Evolutionary conservation across 2,797 vertebrate species (phyloP).

Genomic region (Betta splendens): DNA sequence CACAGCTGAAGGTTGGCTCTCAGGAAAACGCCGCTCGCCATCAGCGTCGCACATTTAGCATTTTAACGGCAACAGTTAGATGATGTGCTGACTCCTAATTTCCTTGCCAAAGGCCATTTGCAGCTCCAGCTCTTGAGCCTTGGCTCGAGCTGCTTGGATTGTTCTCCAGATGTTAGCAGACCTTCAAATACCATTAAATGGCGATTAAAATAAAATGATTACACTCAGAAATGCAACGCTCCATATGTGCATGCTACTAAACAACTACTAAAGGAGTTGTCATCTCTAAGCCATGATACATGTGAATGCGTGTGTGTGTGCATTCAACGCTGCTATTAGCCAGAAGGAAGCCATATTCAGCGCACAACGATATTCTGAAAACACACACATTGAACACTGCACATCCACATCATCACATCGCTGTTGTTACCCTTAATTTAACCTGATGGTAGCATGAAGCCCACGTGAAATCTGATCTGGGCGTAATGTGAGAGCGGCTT

Average conservation of each 20-base stretch:
- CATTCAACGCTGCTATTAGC: slow-evolving; percentile 29
- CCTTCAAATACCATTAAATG: not conserved
- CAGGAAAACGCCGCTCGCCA: slow-evolving; percentile 52
- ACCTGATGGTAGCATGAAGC: slow-evolving; percentile 50
- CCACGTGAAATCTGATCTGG: slow-evolving; percentile 49
- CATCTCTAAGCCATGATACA: not conserved
- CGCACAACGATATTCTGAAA: slow-evolving; percentile 37
- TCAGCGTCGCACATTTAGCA: slow-evolving; percentile 13
- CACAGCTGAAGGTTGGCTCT: slow-evolving; percentile 82
- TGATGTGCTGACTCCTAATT: slow-evolving; percentile 28
- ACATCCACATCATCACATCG: slow-evolving; percentile 17
- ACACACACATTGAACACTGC: slow-evolving; percentile 8
- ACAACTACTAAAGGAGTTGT: too few species aligned
- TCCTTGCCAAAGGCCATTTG: slow-evolving; percentile 11
- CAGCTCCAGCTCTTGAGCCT: slow-evolving; percentile 11
- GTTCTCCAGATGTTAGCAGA: slow-evolving; percentile 7
- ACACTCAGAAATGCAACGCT: not conserved
- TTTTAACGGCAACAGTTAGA: slow-evolving; percentile 25
- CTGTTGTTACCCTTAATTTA: slow-evolving; percentile 52
- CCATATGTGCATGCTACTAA: not conserved
- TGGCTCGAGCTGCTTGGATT: not conserved
- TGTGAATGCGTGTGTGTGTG: slow-evolving; percentile 1
- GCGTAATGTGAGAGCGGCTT: slow-evolving; percentile 57
- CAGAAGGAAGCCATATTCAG: slow-evolving; percentile 51
- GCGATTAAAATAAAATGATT: not conserved